Base-by-base conservation (phyloP, 1,140 invertebrate genomes). In the Lanistes nyassanus region DNA sequence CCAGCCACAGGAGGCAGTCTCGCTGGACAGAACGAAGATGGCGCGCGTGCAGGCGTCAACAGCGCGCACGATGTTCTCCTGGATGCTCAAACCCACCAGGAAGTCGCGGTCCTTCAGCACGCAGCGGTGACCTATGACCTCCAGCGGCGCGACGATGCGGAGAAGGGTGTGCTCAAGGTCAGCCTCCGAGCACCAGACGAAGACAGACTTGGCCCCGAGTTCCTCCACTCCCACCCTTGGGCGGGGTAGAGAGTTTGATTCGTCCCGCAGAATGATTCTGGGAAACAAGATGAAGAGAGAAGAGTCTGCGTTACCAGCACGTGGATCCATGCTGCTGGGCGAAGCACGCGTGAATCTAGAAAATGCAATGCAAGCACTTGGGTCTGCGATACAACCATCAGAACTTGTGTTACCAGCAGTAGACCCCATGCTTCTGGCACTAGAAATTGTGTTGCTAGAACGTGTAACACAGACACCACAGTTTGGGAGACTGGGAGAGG, bases 31-130 rank as follows among this genome's bases (percentile, higher is more conserved):
- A 19, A 84, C 55, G 29, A 84, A 79, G 4, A 84, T 53, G 3
- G 79, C 81, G 68, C 79, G 76, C 2, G 47, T 42, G 39, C 80
- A 77, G 29, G 37, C 60, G 16, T 83, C 69, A 1, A 81, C 80
- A 0, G 82, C 83, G 11, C 79, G 77, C 19, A 84, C 70, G 36
- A 84, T 80, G 67, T 84, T 84, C 74, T 84, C 82, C 47, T 84
- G 80, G 36, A 81, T 82, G 26, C 82, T 78, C 29, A 80, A 77
- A 3, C 83, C 83, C 7, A 76, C 79, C 5, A 78, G 68, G 51
- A 84, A 84, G 36, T 83, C 80, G 29, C 82, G 74, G 66, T 84
- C 83, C 11, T 81, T 76, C 11, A 84, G 68, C 60, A 77, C 77
- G 19, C 81, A 75, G 9, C 21, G 64, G 69, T 81, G 81, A 1